Percentiles rank a stretch among this genome's conserved stretches.
phyloP scores from a whole-genome alignment of 2,888 invertebrate species.

The Stenchaetothrips biformis region DNA sequence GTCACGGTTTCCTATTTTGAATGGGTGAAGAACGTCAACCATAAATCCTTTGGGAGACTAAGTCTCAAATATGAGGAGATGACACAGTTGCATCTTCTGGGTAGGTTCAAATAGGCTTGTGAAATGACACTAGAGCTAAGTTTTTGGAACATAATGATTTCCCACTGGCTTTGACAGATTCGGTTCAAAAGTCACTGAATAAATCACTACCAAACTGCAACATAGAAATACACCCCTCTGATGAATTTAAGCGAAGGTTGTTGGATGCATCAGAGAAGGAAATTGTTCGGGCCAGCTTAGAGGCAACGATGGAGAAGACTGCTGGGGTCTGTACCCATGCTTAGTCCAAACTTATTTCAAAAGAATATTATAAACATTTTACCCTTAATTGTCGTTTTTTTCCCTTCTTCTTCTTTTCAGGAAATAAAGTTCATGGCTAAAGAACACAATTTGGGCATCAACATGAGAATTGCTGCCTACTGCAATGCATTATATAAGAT shows the following conservation, averaged over 20 bases:
- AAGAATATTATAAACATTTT: not conserved
- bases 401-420: conserved; percentile 46
- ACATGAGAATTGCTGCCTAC: conserved; percentile 57
- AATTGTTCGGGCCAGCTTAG: conserved; percentile 79
- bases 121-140: conserved; percentile 50
- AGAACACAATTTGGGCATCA: conserved; percentile 66
- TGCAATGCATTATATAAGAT: conserved; percentile 55
- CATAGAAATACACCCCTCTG: conserved; percentile 56
- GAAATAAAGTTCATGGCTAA: conserved; percentile 62
- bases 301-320: conserved; percentile 76
- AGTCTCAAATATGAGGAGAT: conserved; percentile 84
- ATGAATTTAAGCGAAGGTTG: conserved; percentile 64
- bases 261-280: conserved; percentile 77
- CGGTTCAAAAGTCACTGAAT: conserved; percentile 61
- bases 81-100: conserved; percentile 72
- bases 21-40: conserved; percentile 85
- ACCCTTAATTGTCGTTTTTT: conserved; percentile 3
- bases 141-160: conserved; percentile 45
- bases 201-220: conserved; percentile 42
- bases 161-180: conserved; percentile 45
- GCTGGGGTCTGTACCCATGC: conserved; percentile 49
- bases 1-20: conserved; percentile 91
- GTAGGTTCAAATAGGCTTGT: conserved; percentile 46
- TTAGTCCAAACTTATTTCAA: not conserved
- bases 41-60: conserved; percentile 81